Percentiles rank a stretch among this genome's conserved stretches.
phyloP scores from a whole-genome alignment of 2,888 invertebrate species.

The Tineola bisselliella region DNA sequence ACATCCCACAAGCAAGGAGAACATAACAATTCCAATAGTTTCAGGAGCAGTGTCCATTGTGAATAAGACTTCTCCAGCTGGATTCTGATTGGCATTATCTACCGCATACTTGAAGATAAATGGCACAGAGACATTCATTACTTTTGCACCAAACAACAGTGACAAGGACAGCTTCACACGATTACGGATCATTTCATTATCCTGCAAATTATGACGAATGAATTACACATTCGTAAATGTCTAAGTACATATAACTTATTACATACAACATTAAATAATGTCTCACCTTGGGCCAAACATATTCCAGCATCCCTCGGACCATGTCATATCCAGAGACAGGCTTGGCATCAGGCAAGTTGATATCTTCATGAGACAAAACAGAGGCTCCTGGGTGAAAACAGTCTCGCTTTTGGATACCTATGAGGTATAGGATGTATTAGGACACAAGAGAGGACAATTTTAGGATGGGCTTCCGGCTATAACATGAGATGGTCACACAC shows the following conservation, averaged over 20 bases:
- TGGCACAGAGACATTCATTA: conserved; percentile 92
- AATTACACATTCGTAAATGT: too few species aligned
- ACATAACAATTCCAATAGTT: conserved; percentile 80
- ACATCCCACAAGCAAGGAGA: conserved; percentile 89
- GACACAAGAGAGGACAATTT: conserved; percentile 10
- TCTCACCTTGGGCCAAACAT: conserved; percentile 93
- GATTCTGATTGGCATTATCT: conserved; percentile 80
- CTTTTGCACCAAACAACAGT: conserved; percentile 82
- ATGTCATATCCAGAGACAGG: conserved; percentile 79
- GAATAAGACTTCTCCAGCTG: conserved; percentile 59
- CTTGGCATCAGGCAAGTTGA: conserved; percentile 68
- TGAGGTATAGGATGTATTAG: conserved; percentile 27
- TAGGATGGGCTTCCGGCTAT: conserved; percentile 15
- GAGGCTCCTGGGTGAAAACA: conserved; percentile 94
- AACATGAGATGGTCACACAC: conserved; percentile 13
- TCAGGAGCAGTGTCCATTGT: conserved; percentile 83
- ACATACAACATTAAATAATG: conserved; percentile 2
- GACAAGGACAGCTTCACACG: conserved; percentile 87
- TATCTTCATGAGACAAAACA: conserved; percentile 71
- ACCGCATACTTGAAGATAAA: conserved; percentile 95
- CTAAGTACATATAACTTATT: too few species aligned
- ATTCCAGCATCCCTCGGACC: conserved; percentile 86
- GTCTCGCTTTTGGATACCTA: conserved; percentile 73
- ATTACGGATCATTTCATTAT: conserved; percentile 76
- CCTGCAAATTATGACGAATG: conserved; percentile 47